Evolutionary conservation across 2,113 vertebrate genomes (phyloP).

Genomic region (Tinamus guttatus): DNA sequence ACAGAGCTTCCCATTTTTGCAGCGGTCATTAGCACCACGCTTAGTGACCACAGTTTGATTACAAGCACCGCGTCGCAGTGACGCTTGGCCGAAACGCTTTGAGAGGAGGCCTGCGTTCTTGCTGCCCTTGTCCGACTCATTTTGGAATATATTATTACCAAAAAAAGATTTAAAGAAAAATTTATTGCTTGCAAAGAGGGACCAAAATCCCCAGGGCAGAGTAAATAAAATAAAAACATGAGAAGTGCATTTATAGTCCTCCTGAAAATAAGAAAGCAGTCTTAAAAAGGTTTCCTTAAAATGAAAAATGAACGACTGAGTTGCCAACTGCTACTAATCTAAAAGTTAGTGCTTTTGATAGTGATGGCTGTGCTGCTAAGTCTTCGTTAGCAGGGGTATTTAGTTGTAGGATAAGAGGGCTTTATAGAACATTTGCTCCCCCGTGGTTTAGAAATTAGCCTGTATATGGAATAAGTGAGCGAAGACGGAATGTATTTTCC

Average conservation of each 20-base stretch:
- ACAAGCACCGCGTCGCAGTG: slow-evolving; percentile 13
- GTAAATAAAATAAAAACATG: slow-evolving; percentile 82
- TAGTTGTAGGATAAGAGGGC: slow-evolving; percentile 51
- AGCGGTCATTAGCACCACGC: slow-evolving; percentile 64
- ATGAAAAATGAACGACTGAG: slow-evolving; percentile 77
- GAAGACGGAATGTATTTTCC: slow-evolving; percentile 34
- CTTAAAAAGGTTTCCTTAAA: slow-evolving; percentile 77
- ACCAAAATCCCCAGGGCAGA: slow-evolving; percentile 75
- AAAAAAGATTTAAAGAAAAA: slow-evolving; percentile 73
- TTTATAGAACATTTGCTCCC: slow-evolving; percentile 62
- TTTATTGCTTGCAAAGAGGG: slow-evolving; percentile 77
- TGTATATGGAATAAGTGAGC: slow-evolving; percentile 62
- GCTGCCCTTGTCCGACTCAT: slow-evolving; percentile 62
- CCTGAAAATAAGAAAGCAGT: slow-evolving; percentile 77
- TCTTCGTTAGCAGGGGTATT: slow-evolving; percentile 55
- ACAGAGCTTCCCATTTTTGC: slow-evolving; percentile 65
- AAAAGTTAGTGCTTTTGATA: slow-evolving; percentile 73
- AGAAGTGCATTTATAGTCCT: slow-evolving; percentile 77
- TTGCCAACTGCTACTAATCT: slow-evolving; percentile 74
- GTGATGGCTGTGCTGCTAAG: slow-evolving; percentile 53
- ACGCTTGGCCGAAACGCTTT: slow-evolving; percentile 70
- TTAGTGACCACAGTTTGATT: slow-evolving; percentile 76
- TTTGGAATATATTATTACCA: slow-evolving; percentile 76
- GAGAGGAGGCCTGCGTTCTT: slow-evolving; percentile 63
- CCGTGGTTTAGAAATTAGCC: slow-evolving; percentile 54